Evolutionary conservation across 2,888 invertebrate species (phyloP).

Genomic region (Andrena hattorfiana): DNA sequence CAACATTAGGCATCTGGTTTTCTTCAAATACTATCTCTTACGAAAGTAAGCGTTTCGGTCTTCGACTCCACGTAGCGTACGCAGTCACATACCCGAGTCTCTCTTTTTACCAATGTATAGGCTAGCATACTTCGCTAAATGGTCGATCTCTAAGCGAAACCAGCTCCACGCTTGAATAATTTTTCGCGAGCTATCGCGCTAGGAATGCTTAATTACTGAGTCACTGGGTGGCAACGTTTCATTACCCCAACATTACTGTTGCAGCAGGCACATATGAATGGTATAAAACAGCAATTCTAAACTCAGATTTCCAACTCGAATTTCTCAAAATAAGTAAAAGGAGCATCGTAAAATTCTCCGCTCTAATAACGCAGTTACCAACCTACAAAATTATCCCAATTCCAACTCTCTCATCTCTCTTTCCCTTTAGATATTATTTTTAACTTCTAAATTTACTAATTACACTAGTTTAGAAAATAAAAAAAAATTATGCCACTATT

Average conservation of each 20-base stretch:
- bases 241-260: slow-evolving; percentile 5
- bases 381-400: too few species aligned
- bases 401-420: too few species aligned
- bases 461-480: too few species aligned
- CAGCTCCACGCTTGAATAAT: slow-evolving; percentile 28
- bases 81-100: background rate
- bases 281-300: background rate
- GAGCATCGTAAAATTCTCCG: too few species aligned
- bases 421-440: too few species aligned
- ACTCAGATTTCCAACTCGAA: too few species aligned
- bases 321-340: too few species aligned
- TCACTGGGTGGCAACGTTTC: slow-evolving; percentile 31
- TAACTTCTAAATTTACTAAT: too few species aligned
- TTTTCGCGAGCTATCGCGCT: slow-evolving; percentile 35
- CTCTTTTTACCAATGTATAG: slow-evolving; percentile 4
- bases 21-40: too few species aligned
- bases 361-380: too few species aligned
- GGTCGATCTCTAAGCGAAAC: slow-evolving; percentile 24
- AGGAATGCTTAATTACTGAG: slow-evolving; percentile 50
- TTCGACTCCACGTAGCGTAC: background rate
- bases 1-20: too few species aligned
- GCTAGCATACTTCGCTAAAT: background rate
- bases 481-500: too few species aligned
- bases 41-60: background rate
- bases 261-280: background rate